Evolutionary conservation across 2,888 invertebrate genomes (phyloP), one percentile per base, ranked within the genome.

Genomic region (Acleris cristana): DNA sequence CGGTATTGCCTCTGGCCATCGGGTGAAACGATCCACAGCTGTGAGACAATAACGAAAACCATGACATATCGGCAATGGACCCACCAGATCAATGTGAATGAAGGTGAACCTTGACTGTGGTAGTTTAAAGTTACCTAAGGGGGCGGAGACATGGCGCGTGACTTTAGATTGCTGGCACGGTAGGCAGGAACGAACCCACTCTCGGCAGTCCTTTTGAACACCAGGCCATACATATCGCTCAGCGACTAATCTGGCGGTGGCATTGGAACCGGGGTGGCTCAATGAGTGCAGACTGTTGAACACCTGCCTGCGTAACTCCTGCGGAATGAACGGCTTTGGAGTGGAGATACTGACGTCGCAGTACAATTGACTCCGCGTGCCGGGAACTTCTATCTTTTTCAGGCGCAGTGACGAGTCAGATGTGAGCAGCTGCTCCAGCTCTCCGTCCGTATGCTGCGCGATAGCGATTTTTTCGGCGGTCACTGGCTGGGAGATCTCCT

Each of bases 231-330:
- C 30, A 30, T 30, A 30, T 30, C 30, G 30, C 30, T 79, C 55
- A 0, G 77, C 44, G 0, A 87, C 71, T 14, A 85, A 48, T 57
- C 67, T 67, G 0, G 63, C 44, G 1, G 74, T 73, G 1, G 75
- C 70, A 49, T 51, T 60, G 2, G 26, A 52, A 10, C 75, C 73
- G 8, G 78, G 76, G 60, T 79, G 77, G 51, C 71, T 65, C 2
- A 78, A 52, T 23, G 44, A 44, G 48, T 77, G 77, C 1, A 78
- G 34, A 7, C 26, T 68, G 8, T 76, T 65, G 54, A 78, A 78
- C 0, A 72, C 56, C 30, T 58, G 70, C 44, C 58, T 57, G 0
- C 76, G 66, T 3, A 75, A 61, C 1, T n/a, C 0, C 2, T n/a
- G 12, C 2, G 74, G 59, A 1, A 78, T 52, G 19, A 59, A 76